phyloP scores from a whole-genome alignment of 2,888 invertebrate genomes.

The Thecocarcelia acutangulata region DNA sequence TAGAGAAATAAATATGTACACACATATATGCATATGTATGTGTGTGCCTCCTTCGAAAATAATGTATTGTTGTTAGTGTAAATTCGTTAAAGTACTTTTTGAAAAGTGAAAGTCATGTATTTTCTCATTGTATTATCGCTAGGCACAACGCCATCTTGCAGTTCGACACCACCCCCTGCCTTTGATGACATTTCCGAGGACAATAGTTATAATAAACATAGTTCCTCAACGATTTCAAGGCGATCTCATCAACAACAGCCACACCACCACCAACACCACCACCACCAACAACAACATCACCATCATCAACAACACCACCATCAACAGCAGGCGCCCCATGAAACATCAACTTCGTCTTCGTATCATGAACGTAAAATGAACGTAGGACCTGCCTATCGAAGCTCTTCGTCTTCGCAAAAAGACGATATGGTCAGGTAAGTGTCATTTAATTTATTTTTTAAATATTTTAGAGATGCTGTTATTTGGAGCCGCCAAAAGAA shows the following conservation, averaged over 20 bases:
- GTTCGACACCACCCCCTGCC: slow-evolving; percentile 95
- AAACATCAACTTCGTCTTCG: slow-evolving; percentile 69
- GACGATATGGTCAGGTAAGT: slow-evolving; percentile 80
- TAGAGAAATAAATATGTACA: too few relatives aligned
- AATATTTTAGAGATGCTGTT: slow-evolving; percentile 32
- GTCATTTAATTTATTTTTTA: background rate
- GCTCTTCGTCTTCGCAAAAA: slow-evolving; percentile 77
- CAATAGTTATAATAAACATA: slow-evolving; percentile 79
- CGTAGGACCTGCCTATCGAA: slow-evolving; percentile 79
- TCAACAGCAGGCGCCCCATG: slow-evolving; percentile 39
- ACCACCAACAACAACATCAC: slow-evolving; percentile 18
- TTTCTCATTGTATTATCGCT: slow-evolving; percentile 78
- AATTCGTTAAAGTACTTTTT: slow-evolving; percentile 7
- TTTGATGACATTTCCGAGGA: slow-evolving; percentile 89
- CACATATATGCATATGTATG: too few relatives aligned
- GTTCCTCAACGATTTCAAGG: slow-evolving; percentile 77
- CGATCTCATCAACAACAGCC: slow-evolving; percentile 74
- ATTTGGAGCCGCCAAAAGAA: slow-evolving; percentile 28
- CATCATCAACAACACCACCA: slow-evolving; percentile 22
- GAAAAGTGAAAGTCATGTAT: slow-evolving; percentile 42
- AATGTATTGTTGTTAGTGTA: slow-evolving; percentile 30
- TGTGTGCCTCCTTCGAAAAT: background rate
- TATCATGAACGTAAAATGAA: slow-evolving; percentile 78
- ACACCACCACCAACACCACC: slow-evolving; percentile 25
- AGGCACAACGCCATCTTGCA: slow-evolving; percentile 87